These are phyloP conservation scores for Leucoraja erinaceus DNA, from an alignment of 2,113 vertebrate genomes.

Conservation along the genomic window DNA sequence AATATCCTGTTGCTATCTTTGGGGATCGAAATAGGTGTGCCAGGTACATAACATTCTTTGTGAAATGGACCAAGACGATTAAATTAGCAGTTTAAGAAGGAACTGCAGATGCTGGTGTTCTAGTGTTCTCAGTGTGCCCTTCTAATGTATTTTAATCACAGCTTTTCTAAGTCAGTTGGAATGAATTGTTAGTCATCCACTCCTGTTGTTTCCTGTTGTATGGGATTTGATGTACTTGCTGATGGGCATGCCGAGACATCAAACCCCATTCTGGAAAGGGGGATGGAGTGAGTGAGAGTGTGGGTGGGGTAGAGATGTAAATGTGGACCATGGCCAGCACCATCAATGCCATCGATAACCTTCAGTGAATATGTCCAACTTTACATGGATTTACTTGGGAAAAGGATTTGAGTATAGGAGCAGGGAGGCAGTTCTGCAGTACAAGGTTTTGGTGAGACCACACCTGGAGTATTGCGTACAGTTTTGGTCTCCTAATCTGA, in stretches of 20 bases:
- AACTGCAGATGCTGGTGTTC: too few relatives aligned
- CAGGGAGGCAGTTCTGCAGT: too few relatives aligned
- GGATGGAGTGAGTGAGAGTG: neutral
- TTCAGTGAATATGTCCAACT: neutral
- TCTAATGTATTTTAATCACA: constrained; percentile 15
- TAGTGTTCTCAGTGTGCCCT: constrained; percentile 14
- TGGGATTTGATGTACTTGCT: constrained; percentile 15
- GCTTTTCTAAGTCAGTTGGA: constrained; percentile 12
- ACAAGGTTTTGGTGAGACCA: too few relatives aligned
- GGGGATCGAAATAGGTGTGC: too few relatives aligned
- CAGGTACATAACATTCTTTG: too few relatives aligned
- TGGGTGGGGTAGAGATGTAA: too few relatives aligned
- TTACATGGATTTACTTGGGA: constrained; percentile 21
- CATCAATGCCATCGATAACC: neutral
- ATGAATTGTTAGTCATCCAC: constrained; percentile 34
- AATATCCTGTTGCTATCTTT: too few relatives aligned
- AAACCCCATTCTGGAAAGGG: neutral
- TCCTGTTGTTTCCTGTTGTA: constrained; percentile 1
- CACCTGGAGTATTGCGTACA: too few relatives aligned
- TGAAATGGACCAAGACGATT: too few relatives aligned
- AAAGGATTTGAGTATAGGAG: too few relatives aligned
- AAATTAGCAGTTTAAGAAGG: too few relatives aligned
- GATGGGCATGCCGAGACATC: neutral
- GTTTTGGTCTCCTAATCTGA: too few relatives aligned
- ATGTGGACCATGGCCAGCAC: neutral